Conservation (phyloP, 1,140 invertebrate genomes). For the Caerostris darwini region DNA sequence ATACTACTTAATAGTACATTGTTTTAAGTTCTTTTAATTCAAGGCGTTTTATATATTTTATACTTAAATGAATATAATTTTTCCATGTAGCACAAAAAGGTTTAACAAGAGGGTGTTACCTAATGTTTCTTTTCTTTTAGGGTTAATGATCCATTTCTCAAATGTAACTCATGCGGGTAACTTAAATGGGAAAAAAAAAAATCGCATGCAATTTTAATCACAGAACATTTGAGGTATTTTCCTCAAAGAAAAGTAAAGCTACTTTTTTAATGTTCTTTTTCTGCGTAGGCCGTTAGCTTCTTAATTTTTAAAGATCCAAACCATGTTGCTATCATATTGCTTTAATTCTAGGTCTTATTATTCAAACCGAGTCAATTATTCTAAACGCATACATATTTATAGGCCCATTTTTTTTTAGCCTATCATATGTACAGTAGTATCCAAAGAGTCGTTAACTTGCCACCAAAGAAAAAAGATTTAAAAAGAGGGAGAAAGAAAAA, state of each 20-base stretch:
- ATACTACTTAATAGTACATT: no score
- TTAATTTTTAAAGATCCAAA: background rate
- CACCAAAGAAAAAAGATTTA: background rate
- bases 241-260: background rate
- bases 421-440: background rate
- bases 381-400: constrained; percentile 57
- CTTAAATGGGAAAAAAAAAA: background rate
- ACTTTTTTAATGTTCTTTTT: background rate
- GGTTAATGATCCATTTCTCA: background rate
- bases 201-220: background rate
- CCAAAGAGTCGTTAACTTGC: background rate
- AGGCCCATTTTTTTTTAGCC: background rate
- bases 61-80: no score
- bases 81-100: no score
- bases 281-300: background rate
- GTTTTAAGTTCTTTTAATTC: no score
- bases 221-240: background rate
- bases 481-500: background rate
- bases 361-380: constrained; percentile 43
- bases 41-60: no score
- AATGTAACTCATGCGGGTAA: background rate
- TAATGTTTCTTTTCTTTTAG: background rate
- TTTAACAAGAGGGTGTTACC: background rate
- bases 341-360: constrained; percentile 38
- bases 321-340: background rate